Evolutionary conservation across 1,140 invertebrate genomes (phyloP).

Genomic region (Octopus bimaculoides): DNA sequence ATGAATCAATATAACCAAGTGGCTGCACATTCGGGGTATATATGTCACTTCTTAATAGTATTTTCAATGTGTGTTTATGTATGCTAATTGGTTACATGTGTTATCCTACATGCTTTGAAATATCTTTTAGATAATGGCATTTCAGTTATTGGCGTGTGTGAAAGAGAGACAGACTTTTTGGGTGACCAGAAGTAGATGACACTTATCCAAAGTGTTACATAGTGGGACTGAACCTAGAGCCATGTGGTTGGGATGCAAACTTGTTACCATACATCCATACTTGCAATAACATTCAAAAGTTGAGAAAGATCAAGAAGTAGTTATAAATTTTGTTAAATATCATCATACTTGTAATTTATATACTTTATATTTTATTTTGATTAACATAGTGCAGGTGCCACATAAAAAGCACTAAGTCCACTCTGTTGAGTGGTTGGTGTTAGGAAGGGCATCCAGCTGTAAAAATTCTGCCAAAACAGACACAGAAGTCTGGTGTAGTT

Average conservation of each 20-base stretch:
- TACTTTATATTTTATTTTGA: too few relatives aligned
- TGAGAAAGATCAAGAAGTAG: background rate
- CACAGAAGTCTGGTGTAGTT: too few relatives aligned
- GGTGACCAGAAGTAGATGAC: background rate
- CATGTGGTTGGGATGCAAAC: background rate
- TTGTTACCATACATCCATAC: background rate
- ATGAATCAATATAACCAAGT: slow-evolving; percentile 82
- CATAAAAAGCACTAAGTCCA: too few relatives aligned
- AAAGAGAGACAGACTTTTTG: background rate
- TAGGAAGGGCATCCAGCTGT: too few relatives aligned
- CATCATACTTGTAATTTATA: too few relatives aligned
- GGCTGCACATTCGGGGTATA: slow-evolving; percentile 41
- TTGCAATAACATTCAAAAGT: background rate
- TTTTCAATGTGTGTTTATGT: background rate
- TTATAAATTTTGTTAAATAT: too few relatives aligned
- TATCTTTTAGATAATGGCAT: background rate
- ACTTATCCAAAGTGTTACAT: background rate
- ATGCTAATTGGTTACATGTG: background rate
- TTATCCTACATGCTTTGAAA: background rate
- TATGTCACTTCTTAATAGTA: background rate
- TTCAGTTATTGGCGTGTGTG: background rate
- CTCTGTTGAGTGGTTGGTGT: too few relatives aligned
- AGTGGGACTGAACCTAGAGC: background rate
- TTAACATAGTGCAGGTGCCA: too few relatives aligned
- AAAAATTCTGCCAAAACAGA: too few relatives aligned